Evolutionary conservation across 1,140 invertebrate species (phyloP), one percentile per base, ranked within the genome.

Genomic region (Trinorchestia longiramus): DNA sequence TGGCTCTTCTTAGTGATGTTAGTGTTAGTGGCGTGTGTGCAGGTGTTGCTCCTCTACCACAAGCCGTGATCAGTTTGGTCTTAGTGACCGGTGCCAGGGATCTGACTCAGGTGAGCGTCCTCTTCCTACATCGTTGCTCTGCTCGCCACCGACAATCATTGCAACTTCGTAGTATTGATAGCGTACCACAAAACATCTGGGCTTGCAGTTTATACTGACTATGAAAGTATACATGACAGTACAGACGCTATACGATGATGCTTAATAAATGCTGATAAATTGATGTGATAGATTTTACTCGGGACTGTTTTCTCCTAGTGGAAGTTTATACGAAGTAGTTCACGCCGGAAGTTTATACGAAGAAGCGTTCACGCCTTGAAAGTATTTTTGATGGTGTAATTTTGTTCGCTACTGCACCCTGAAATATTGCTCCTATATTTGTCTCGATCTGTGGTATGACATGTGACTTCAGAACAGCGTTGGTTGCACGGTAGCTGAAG

Each of bases 1-100:
- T 90, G 43, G 88, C n/a, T 43, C 6, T 90, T 28, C n/a, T 90
- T 90, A 43, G 88, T 90, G 88, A 90, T 90, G 41, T 90, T 90
- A 90, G 88, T 41, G n/a, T 90, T 90, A 90, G 17, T 42, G 88
- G 43, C 88, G 88, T 43, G 43, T 77, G 62, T 36, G 62, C 8
- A 53, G 47, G 36, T 77, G 62, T 77, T 77, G 47, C 62, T 77
- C 62, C 15, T 3, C 62, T 77, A 77, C 62, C 28, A 77, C 62
- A 36, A 77, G 36, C 11, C 62, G 62, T 36, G 62, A 77, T 77
- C 62, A 77, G 62, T 36, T 77, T 77, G 62, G 28, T 77, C 15
- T 77, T 19, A 53, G 62, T 77, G 62, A 3, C 36, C 47, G 47
- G 28, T 36, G 62, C 11, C n/a, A 23, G 62, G 62, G 15, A 36